These are phyloP conservation scores for Parnassius mnemosyne DNA, from an alignment of 2,888 invertebrate genomes.

Conservation along the genomic window DNA sequence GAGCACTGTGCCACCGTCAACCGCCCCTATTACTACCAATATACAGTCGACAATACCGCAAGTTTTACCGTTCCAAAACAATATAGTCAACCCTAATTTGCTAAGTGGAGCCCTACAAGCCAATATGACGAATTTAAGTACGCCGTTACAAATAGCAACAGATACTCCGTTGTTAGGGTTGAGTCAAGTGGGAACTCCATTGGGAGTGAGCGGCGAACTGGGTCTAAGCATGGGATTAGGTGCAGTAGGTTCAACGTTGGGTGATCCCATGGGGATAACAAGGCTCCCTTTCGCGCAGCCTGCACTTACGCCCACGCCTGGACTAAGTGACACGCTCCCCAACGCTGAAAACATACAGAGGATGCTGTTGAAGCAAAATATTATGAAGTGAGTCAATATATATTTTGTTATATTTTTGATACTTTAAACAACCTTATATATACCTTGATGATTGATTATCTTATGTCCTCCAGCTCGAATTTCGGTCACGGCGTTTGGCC, in stretches of 20 bases:
- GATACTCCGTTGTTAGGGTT: slow-evolving; percentile 60
- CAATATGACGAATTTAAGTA: slow-evolving; percentile 51
- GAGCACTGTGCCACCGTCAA: slow-evolving; percentile 32
- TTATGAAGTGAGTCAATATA: slow-evolving; percentile 65
- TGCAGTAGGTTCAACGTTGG: slow-evolving; percentile 33
- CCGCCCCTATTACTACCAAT: slow-evolving; percentile 34
- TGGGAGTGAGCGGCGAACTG: slow-evolving; percentile 55
- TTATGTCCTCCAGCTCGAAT: no score
- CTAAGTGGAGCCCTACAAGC: slow-evolving; percentile 48
- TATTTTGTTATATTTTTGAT: no score
- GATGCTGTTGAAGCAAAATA: slow-evolving; percentile 75
- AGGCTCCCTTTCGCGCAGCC: slow-evolving; percentile 45
- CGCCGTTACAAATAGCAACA: slow-evolving; percentile 68
- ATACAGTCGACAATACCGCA: slow-evolving; percentile 35
- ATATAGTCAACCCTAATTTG: slow-evolving; percentile 42
- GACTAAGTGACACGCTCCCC: slow-evolving; percentile 45
- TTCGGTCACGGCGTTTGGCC: no score
- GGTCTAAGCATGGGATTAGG: slow-evolving; percentile 43
- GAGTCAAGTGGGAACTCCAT: slow-evolving; percentile 63
- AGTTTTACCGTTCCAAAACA: slow-evolving; percentile 35
- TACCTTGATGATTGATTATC: no score
- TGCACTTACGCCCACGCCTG: slow-evolving; percentile 51
- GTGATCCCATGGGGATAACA: slow-evolving; percentile 37
- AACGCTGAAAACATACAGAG: slow-evolving; percentile 73
- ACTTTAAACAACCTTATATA: no score